A percentile compares a stretch with the other conserved stretches of the same genome.
These are phyloP conservation scores for Corythornis madagascariensis DNA, from an alignment of 2,113 vertebrate species.

Conservation along the genomic window DNA sequence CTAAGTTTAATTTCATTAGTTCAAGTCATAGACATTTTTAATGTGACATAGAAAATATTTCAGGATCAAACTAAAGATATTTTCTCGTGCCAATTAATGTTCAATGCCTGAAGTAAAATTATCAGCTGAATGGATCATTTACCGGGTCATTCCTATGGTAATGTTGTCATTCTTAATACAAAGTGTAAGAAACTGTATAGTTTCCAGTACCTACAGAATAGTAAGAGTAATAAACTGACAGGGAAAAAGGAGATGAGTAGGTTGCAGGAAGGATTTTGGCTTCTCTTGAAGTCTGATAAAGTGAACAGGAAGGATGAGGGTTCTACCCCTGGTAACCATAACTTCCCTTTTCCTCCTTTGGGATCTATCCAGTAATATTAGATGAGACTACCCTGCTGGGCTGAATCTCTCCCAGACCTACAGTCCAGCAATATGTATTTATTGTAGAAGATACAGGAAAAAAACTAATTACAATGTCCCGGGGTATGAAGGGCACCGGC, in stretches of 20 bases:
- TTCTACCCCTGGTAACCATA: background rate
- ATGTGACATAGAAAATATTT: background rate
- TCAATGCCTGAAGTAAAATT: background rate
- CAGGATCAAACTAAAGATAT: background rate
- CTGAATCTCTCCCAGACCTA: slow-evolving; percentile 37
- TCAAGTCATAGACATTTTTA: background rate
- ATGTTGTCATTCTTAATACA: background rate
- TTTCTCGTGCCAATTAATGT: background rate
- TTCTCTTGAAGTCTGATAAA: background rate
- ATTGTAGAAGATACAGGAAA: background rate
- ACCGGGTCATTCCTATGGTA: background rate
- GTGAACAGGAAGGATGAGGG: background rate
- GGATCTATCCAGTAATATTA: slow-evolving; percentile 1
- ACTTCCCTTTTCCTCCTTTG: background rate
- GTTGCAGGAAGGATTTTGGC: background rate
- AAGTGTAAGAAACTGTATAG: background rate
- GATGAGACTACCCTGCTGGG: slow-evolving; percentile 5
- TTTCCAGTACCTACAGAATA: background rate
- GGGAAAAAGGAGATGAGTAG: background rate
- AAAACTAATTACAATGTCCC: background rate
- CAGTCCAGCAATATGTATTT: background rate
- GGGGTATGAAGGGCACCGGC: no score
- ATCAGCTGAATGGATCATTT: background rate
- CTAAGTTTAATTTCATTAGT: background rate
- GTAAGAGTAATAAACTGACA: background rate